Evolutionary conservation across 2,888 invertebrate genomes (phyloP), one percentile per base, ranked within the genome.

Genomic region (Cylindroiulus punctatus): DNA sequence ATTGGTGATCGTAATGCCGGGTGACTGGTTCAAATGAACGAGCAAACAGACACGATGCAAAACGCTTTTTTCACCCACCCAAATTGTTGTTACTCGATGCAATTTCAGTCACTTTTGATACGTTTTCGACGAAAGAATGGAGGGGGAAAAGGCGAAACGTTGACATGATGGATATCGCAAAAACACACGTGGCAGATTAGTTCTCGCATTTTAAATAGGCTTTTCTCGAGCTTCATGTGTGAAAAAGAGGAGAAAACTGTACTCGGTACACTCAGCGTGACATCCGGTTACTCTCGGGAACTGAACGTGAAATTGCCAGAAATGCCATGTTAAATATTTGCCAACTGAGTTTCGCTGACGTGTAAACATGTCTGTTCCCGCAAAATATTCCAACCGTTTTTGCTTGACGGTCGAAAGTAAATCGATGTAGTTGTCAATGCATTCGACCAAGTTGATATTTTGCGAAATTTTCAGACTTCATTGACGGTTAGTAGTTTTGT

Each of bases 81-180:
- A 19, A 57, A 57, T 57, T 57, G 57, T 0, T n/a, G 57, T 57
- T 57, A 57, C 57, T n/a, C 57, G 57, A 57, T 57, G 57, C 57
- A 57, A 57, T 57, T 57, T 57, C 57, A 57, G n/a, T 57, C 57
- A 57, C 57, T 57, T 57, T 57, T 57, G 57, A 57, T 57, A 57
- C n/a, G 57, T 57, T 57, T 57, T 57, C 57, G 17, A 57, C 57
- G n/a, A 57, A 57, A n/a, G 57, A 57, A 57, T 57, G 7, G 57
- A 17, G 47, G 47, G 47, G 47, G 47, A 14, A 57, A 57, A 57
- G 5, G n/a, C 47, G 17, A 47, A 47, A 57, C 57, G 57, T n/a
- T 57, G 57, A 57, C 57, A 57, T 57, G 57, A 57, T 57, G 19
- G 19, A 57, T 57, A 57, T 57, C 57, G n/a, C 19, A 57, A 57